Conservation (phyloP, 2,113 vertebrate species). For the Aspidoscelis tigris region DNA sequence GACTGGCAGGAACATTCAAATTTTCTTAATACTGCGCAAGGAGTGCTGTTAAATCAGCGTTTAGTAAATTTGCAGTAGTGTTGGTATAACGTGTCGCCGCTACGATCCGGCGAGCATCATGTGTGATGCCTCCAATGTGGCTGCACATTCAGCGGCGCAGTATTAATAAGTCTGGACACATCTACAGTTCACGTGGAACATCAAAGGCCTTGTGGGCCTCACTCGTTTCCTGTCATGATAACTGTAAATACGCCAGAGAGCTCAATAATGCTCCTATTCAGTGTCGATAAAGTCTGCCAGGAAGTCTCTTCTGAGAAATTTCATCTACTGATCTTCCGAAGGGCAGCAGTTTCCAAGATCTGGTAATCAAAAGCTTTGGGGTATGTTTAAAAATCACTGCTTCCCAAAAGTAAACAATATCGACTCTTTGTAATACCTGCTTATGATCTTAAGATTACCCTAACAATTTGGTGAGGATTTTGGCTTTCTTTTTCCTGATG, state of each 20-base stretch:
- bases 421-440: background rate
- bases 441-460: background rate
- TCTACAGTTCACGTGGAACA: background rate
- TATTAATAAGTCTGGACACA: too few species aligned
- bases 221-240: background rate
- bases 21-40: too few species aligned
- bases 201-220: too few species aligned
- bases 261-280: background rate
- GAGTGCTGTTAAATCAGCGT: too few species aligned
- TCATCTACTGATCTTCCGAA: background rate
- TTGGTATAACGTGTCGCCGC: too few species aligned
- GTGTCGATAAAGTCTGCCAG: background rate
- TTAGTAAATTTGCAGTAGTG: too few species aligned
- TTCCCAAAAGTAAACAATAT: background rate
- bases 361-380: background rate
- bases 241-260: background rate
- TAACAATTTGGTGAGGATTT: slow-evolving; percentile 18
- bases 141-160: too few species aligned
- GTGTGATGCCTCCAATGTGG: too few species aligned
- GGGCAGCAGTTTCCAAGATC: background rate
- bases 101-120: too few species aligned
- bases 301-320: background rate
- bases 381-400: background rate
- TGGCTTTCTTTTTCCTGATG: slow-evolving; percentile 30
- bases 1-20: too few species aligned